Conservation (phyloP, 2,888 invertebrate species). For the Diaphora mendica region DNA sequence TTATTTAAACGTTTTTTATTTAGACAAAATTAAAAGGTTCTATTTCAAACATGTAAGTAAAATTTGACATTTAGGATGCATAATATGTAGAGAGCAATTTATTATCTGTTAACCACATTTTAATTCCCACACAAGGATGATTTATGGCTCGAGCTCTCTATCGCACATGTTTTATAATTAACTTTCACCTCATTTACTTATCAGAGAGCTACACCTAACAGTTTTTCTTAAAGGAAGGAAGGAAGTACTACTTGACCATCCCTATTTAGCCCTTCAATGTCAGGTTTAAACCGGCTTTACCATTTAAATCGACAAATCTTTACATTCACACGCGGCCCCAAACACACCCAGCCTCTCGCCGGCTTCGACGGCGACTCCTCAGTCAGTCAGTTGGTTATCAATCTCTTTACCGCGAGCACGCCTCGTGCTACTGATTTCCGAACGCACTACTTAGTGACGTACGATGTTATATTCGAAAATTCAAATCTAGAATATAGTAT, state of each 20-base stretch:
- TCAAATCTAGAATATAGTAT: slow-evolving; percentile 3
- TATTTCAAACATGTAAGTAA: not conserved
- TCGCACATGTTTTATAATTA: slow-evolving; percentile 18
- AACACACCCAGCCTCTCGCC: slow-evolving; percentile 71
- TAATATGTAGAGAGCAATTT: not conserved
- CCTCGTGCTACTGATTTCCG: slow-evolving; percentile 52
- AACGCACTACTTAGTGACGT: slow-evolving; percentile 46
- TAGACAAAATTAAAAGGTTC: not conserved
- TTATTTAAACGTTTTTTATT: no score
- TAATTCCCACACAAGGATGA: slow-evolving; percentile 12
- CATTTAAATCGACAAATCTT: slow-evolving; percentile 34
- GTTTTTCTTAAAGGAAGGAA: slow-evolving; percentile 39
- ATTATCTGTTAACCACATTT: slow-evolving; percentile 1
- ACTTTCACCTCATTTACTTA: slow-evolving; percentile 33
- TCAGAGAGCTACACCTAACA: not conserved
- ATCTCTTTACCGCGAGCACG: slow-evolving; percentile 70
- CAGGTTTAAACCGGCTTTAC: slow-evolving; percentile 44
- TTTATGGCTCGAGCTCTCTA: slow-evolving; percentile 7
- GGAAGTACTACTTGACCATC: slow-evolving; percentile 54
- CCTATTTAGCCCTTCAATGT: slow-evolving; percentile 35
- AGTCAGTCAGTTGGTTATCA: slow-evolving; percentile 70
- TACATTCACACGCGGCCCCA: slow-evolving; percentile 62
- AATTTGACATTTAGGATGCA: not conserved
- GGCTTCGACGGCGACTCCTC: slow-evolving; percentile 48
- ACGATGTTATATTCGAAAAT: slow-evolving; percentile 43